Percentiles rank a stretch among this genome's conserved stretches.
Evolutionary conservation across 2,797 vertebrate species (phyloP).

Genomic region (Pachyuromys duprasi): DNA sequence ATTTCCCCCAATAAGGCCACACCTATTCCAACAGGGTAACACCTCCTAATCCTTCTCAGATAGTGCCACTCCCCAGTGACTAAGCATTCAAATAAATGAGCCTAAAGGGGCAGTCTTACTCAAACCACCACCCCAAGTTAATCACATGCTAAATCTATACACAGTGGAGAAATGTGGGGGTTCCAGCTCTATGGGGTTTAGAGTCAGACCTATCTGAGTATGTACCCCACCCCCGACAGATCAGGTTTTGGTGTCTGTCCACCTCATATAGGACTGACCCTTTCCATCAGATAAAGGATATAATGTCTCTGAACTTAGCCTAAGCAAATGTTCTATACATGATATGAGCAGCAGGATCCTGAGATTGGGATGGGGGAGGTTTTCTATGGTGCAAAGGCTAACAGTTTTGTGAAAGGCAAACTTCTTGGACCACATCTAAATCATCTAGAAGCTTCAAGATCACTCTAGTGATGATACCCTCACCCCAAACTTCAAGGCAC

Average conservation of each 20-base stretch:
- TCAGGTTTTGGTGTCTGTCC: not conserved
- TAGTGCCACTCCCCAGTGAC: not conserved
- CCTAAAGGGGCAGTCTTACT: not conserved
- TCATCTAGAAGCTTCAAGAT: not conserved
- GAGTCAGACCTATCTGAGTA: not conserved
- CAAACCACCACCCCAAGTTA: not conserved
- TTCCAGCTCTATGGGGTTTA: not conserved
- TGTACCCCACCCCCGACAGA: not conserved
- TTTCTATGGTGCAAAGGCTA: not conserved
- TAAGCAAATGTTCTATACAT: not conserved
- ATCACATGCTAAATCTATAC: not conserved
- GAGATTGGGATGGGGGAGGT: not conserved
- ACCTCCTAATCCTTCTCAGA: not conserved
- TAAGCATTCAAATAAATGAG: not conserved
- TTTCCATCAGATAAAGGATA: accelerated
- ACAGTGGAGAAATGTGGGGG: not conserved
- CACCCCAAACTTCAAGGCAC: accelerated
- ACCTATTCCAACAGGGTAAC: not conserved
- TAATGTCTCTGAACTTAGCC: accelerated
- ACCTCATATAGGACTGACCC: not conserved
- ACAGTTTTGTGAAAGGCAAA: not conserved
- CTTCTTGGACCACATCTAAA: not conserved
- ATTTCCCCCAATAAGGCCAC: not conserved
- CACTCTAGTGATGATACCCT: accelerated
- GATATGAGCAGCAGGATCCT: too few relatives aligned